These are phyloP conservation scores for Drosophila antonietae DNA, from an alignment of 2,888 invertebrate species.

Conservation along the genomic window DNA sequence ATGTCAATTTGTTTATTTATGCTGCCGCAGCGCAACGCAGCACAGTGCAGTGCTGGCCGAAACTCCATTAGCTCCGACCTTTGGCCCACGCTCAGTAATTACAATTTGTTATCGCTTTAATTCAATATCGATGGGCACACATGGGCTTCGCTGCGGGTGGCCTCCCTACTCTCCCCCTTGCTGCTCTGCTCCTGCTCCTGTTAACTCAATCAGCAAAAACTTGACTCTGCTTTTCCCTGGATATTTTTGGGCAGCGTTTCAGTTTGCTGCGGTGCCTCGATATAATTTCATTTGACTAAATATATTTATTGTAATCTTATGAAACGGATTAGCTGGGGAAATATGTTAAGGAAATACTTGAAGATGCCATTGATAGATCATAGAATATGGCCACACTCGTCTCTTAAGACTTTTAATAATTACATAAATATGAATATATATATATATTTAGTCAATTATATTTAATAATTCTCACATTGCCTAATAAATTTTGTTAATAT, in stretches of 20 bases:
- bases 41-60: conserved; percentile 18
- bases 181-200: background rate
- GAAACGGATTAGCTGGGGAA: background rate
- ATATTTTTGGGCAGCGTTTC: conserved; percentile 12
- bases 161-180: background rate
- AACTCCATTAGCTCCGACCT: conserved; percentile 63
- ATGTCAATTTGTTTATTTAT: conserved; percentile 79
- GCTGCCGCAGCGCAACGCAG: conserved; percentile 35
- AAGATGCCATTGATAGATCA: background rate
- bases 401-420: background rate
- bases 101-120: conserved; percentile 79
- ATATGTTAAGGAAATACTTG: background rate
- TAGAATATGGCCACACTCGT: background rate
- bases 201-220: conserved; percentile 12
- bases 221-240: conserved; percentile 24
- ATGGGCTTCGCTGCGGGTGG: background rate
- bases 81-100: conserved; percentile 58
- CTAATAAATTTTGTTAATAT: background rate
- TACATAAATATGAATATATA: background rate
- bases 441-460: too few species aligned
- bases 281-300: conserved; percentile 18
- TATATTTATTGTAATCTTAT: conserved; percentile 5
- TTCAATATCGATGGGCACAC: conserved; percentile 62
- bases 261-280: background rate
- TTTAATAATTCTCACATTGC: background rate